Conservation (phyloP, 2,113 vertebrate species). For the Dipodomys stephensi region DNA sequence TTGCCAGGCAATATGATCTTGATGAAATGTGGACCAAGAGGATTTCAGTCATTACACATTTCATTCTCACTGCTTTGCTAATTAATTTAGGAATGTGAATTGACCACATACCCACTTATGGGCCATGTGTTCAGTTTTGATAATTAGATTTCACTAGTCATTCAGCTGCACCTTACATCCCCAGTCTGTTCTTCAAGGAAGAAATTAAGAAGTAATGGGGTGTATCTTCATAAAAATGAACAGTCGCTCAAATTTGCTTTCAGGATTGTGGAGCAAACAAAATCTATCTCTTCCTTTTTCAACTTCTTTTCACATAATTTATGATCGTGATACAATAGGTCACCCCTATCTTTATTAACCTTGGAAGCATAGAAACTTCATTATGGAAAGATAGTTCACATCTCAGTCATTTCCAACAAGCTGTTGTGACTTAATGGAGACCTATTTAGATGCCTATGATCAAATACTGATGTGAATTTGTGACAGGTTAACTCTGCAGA, state of each 20-base stretch:
- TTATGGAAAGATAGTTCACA: background rate
- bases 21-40: slow-evolving; percentile 49
- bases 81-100: slow-evolving; percentile 74
- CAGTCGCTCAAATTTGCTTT: slow-evolving; percentile 65
- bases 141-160: slow-evolving; percentile 65
- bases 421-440: background rate
- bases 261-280: slow-evolving; percentile 24
- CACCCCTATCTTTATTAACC: background rate
- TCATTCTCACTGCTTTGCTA: slow-evolving; percentile 68
- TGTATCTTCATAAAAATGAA: slow-evolving; percentile 74
- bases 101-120: slow-evolving; percentile 32
- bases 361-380: background rate
- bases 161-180: slow-evolving; percentile 46
- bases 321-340: slow-evolving; percentile 35
- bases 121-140: slow-evolving; percentile 50
- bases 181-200: slow-evolving; percentile 76
- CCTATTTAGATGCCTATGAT: background rate
- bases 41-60: slow-evolving; percentile 34
- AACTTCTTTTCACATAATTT: slow-evolving; percentile 63
- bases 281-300: slow-evolving; percentile 48
- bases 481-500: background rate
- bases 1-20: background rate
- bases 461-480: background rate
- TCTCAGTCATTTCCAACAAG: slow-evolving; percentile 13
- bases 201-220: slow-evolving; percentile 80